A percentile compares a stretch with the other conserved stretches of the same genome.
Evolutionary conservation across 2,113 vertebrate species (phyloP).

Genomic region (Sialia sialis): DNA sequence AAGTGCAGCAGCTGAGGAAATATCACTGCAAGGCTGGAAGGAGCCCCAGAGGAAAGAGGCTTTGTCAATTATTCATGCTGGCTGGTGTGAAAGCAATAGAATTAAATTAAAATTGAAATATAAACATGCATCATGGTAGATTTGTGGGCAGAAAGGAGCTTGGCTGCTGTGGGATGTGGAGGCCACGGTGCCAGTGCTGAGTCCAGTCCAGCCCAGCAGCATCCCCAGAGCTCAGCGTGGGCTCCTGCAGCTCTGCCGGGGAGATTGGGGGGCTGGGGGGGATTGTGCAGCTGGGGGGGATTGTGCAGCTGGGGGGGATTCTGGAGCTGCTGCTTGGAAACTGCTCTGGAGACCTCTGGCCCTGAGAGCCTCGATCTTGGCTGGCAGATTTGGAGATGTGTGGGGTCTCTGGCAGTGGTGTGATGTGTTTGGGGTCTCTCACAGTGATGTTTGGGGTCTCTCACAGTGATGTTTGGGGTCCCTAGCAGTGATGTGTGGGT

Average conservation of each 20-base stretch:
- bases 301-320: too few relatives aligned
- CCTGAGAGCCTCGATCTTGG: fast-evolving
- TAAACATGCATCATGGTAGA: conserved; percentile 23
- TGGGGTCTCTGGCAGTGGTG: too few relatives aligned
- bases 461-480: too few relatives aligned
- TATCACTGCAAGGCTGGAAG: neutral
- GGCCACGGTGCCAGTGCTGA: neutral
- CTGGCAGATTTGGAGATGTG: neutral
- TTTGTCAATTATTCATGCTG: conserved; percentile 48
- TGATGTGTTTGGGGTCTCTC: too few relatives aligned
- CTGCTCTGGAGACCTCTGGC: neutral
- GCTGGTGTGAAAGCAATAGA: conserved; percentile 39
- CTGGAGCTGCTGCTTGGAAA: neutral
- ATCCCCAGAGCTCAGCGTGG: fast-evolving
- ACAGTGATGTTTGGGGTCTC: too few relatives aligned
- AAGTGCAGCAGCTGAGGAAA: neutral
- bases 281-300: too few relatives aligned
- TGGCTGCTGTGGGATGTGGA: neutral
- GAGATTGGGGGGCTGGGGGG: too few relatives aligned
- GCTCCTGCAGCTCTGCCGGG: fast-evolving
- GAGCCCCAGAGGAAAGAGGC: neutral
- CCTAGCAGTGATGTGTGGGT: too few relatives aligned
- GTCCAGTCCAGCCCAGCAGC: neutral
- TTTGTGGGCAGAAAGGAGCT: neutral
- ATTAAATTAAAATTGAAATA: conserved; percentile 55